Evolutionary conservation across 1,140 invertebrate genomes (phyloP).

Genomic region (Marisa cornuarietis): DNA sequence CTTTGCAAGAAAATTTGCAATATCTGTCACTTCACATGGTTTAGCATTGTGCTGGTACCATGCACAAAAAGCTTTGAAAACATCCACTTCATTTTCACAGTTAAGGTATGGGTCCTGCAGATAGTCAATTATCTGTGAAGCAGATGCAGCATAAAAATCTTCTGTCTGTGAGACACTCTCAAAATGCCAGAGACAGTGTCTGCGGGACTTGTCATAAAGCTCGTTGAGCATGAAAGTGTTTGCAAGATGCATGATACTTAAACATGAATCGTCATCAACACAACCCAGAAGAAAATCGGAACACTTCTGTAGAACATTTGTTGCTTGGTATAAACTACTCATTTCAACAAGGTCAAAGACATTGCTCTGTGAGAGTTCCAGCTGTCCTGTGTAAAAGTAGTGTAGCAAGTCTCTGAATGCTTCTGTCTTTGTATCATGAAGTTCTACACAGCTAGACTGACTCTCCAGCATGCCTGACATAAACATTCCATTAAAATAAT

Average conservation of each 20-base stretch:
- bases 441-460: background rate
- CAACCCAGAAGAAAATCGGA: background rate
- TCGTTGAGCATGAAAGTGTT: slow-evolving; percentile 7
- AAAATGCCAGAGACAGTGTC: slow-evolving; percentile 18
- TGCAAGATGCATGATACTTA: slow-evolving; percentile 11
- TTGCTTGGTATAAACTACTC: slow-evolving; percentile 5
- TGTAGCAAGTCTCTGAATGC: background rate
- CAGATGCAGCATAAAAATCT: slow-evolving; percentile 5
- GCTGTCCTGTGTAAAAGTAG: slow-evolving; percentile 10
- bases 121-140: slow-evolving; percentile 7
- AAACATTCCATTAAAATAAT: slow-evolving; percentile 12
- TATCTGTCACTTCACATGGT: slow-evolving; percentile 11
- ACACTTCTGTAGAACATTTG: background rate
- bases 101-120: slow-evolving; percentile 17
- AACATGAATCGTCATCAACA: slow-evolving; percentile 17
- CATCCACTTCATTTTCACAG: slow-evolving; percentile 16
- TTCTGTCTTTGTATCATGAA: background rate
- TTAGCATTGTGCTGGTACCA: slow-evolving; percentile 4
- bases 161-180: slow-evolving; percentile 6
- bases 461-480: slow-evolving; percentile 16
- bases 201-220: slow-evolving; percentile 3
- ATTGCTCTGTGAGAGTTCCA: slow-evolving; percentile 4
- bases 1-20: background rate
- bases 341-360: background rate
- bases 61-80: slow-evolving; percentile 8